Evolutionary conservation across 53 echinoderm and acorn worm genomes (phyloP), one percentile per base, ranked within the genome.

Genomic region (Luidia sarsii): DNA sequence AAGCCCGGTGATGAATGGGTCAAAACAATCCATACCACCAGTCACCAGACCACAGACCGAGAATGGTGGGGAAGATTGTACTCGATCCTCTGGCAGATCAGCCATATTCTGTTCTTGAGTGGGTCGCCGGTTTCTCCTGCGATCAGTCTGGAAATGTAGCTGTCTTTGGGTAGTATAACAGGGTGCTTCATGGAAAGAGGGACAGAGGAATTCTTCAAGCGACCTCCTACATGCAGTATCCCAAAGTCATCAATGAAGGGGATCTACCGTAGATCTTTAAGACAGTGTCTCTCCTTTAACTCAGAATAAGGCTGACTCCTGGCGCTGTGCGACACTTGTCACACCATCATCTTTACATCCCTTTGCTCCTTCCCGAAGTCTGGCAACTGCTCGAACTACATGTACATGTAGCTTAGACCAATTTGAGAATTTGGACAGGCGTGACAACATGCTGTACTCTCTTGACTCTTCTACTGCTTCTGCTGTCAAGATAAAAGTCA

Each of bases 21-120:
- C 82, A 65, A 81, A 87, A 45, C 82, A 87, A 49, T 87, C 82
- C 71, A 87, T 70, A 14, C 67, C 87, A 67, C 80, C 38, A 67
- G 64, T 65, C 32, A 51, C n/a, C n/a, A n/a, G n/a, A n/a, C n/a
- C n/a, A 30, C 80, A 59, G 21, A 41, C 52, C 7, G 72, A 37
- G 50, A 87, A 87, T 6, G 82, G 87, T 3, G 87, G 35, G n/a
- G 75, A 49, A 19, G 66, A 50, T 5, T 74, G 25, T 1, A 74
- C 38, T 16, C 85, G 50, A 51, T 74, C 65, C 28, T 19, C 51
- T 7, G 75, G 85, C 7, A 84, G 64, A 60, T 71, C 70, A 31
- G 59, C 64, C 84, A 84, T 84, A 23, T 84, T 84, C 84, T 84
- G 84, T 15, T 70, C 72, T 72, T 84, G 71, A 16, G 23, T 14